A percentile compares a stretch with the other conserved stretches of the same genome.
These are phyloP conservation scores for Amblyopsis hoosieri DNA, from an alignment of 2,797 vertebrate species.

Conservation along the genomic window DNA sequence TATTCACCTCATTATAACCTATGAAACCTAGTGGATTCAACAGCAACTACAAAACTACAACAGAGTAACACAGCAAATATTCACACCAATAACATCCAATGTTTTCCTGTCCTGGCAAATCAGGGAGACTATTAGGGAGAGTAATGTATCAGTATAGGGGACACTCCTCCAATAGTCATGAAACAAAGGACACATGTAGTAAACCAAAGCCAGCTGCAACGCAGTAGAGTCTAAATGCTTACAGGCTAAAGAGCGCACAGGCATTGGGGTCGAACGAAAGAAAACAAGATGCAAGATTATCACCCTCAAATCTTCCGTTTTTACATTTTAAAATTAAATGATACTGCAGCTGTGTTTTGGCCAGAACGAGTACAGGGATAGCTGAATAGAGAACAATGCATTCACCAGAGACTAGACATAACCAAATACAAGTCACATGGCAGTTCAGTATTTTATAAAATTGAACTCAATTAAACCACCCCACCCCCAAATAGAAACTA, in stretches of 20 bases:
- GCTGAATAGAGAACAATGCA: background rate
- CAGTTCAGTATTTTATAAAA: too few relatives aligned
- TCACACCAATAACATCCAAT: conserved; percentile 18
- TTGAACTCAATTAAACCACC: too few relatives aligned
- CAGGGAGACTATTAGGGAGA: conserved; percentile 39
- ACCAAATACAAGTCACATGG: background rate
- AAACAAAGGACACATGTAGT: conserved; percentile 41
- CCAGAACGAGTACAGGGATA: conserved; percentile 1
- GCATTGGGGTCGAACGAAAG: conserved; percentile 2
- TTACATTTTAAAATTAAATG: background rate
- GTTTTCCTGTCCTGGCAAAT: conserved; percentile 35
- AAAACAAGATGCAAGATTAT: background rate
- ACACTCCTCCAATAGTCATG: conserved; percentile 31
- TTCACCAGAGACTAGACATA: background rate
- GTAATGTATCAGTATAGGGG: conserved; percentile 42
- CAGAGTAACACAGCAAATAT: conserved; percentile 4
- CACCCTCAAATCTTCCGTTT: background rate
- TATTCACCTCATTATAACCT: background rate
- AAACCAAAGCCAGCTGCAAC: conserved; percentile 45
- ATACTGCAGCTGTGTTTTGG: background rate
- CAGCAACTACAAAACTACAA: background rate
- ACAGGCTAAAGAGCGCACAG: conserved; percentile 1
- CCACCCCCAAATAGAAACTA: too few relatives aligned
- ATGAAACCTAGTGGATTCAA: background rate
- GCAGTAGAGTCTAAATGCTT: background rate